A percentile compares a stretch with the other conserved stretches of the same genome.
Conservation (phyloP, 2,113 vertebrate species). For the Sitta europaea region DNA sequence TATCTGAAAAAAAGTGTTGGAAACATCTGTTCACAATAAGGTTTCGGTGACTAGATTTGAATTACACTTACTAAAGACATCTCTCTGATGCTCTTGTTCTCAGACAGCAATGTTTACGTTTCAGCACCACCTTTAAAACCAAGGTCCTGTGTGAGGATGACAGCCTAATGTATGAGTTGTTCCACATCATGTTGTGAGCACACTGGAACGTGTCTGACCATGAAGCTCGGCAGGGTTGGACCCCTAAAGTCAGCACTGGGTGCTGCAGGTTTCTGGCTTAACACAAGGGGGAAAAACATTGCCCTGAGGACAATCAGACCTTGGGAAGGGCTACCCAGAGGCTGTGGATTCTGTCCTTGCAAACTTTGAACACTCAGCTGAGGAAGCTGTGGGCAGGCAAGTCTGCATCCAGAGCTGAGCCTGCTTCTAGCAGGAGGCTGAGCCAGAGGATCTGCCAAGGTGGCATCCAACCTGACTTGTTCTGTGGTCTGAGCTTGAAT, state of each 20-base stretch:
- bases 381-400: neutral
- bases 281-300: neutral
- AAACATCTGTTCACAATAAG: accelerated
- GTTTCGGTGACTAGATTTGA: neutral
- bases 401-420: neutral
- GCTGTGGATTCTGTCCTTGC: neutral
- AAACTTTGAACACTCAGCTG: neutral
- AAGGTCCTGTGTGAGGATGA: neutral
- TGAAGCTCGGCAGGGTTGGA: neutral
- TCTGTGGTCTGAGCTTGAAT: neutral
- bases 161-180: neutral
- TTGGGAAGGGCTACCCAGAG: neutral
- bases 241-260: neutral
- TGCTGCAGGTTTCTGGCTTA: neutral
- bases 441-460: neutral
- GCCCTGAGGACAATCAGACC: neutral
- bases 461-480: neutral
- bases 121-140: neutral
- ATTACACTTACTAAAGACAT: neutral
- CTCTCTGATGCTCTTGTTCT: neutral
- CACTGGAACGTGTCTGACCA: neutral
- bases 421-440: neutral
- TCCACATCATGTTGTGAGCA: accelerated
- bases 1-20: neutral
- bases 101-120: neutral